Evolutionary conservation across 2,888 invertebrate genomes (phyloP).

Genomic region (Dasysyrphus tricinctus): DNA sequence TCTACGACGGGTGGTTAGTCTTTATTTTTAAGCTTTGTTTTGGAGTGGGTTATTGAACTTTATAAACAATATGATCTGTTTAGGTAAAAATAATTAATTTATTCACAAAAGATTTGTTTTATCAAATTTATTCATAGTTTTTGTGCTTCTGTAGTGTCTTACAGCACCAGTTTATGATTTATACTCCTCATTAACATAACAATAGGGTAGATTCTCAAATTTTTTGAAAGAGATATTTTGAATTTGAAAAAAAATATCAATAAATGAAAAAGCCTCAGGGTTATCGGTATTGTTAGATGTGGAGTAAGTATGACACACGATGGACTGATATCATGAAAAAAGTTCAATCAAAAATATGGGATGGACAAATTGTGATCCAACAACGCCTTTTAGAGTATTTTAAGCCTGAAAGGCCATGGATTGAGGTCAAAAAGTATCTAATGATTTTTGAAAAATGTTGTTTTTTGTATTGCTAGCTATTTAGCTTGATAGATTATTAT

Average conservation of each 20-base stretch:
- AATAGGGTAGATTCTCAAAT: not conserved
- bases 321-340: not conserved
- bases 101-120: conserved; percentile 16
- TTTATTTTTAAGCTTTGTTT: not conserved
- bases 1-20: conserved; percentile 23
- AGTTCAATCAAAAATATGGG: not conserved
- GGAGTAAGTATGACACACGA: conserved; percentile 25
- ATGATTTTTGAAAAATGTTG: conserved; percentile 16
- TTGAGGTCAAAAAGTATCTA: conserved; percentile 22
- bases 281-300: conserved; percentile 2
- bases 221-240: conserved; percentile 4
- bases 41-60: conserved; percentile 36
- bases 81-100: not conserved
- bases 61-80: not conserved
- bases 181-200: conserved; percentile 26
- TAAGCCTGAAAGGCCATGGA: not conserved
- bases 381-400: conserved; percentile 22
- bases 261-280: conserved; percentile 10
- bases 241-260: conserved; percentile 1
- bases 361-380: conserved; percentile 34
- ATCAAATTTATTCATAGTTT: conserved; percentile 23
- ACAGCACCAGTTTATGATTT: not conserved
- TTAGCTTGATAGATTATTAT: conserved; percentile 21
- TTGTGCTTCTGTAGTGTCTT: conserved; percentile 26
- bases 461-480: not conserved